phyloP scores from a whole-genome alignment of 1,140 invertebrate species.

The Zaprionus vittiger region DNA sequence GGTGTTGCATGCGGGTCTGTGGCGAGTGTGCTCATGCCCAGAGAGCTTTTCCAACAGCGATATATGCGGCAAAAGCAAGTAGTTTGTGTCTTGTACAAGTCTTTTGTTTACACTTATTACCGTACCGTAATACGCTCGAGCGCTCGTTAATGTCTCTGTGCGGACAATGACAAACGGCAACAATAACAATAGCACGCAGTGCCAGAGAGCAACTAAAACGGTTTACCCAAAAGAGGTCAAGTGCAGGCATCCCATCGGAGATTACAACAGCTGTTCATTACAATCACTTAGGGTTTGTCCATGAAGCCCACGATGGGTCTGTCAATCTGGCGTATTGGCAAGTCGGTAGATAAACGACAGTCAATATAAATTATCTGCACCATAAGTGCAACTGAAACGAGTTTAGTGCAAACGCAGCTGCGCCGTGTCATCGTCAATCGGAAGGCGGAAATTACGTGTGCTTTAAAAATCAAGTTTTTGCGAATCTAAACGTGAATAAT shows the following conservation, averaged over 20 bases:
- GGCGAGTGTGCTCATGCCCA: slow-evolving; percentile 1
- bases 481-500: neutral
- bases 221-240: slow-evolving; percentile 63
- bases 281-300: slow-evolving; percentile 19
- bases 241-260: slow-evolving; percentile 53
- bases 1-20: slow-evolving; percentile 47
- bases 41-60: slow-evolving; percentile 18
- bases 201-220: slow-evolving; percentile 25
- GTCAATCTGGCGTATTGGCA: slow-evolving; percentile 20
- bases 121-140: slow-evolving; percentile 33
- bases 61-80: slow-evolving; percentile 46
- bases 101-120: slow-evolving; percentile 64
- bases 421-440: neutral
- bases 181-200: slow-evolving; percentile 16
- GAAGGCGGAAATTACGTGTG: neutral
- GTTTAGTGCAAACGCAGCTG: slow-evolving; percentile 3
- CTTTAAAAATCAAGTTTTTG: neutral
- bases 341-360: slow-evolving; percentile 6
- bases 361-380: neutral
- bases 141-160: slow-evolving; percentile 26
- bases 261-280: slow-evolving; percentile 45
- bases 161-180: slow-evolving; percentile 30
- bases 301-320: slow-evolving; percentile 15
- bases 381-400: slow-evolving; percentile 7
- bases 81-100: slow-evolving; percentile 72